Conservation (phyloP, 2,113 vertebrate species). For the Pleuronectes platessa region DNA sequence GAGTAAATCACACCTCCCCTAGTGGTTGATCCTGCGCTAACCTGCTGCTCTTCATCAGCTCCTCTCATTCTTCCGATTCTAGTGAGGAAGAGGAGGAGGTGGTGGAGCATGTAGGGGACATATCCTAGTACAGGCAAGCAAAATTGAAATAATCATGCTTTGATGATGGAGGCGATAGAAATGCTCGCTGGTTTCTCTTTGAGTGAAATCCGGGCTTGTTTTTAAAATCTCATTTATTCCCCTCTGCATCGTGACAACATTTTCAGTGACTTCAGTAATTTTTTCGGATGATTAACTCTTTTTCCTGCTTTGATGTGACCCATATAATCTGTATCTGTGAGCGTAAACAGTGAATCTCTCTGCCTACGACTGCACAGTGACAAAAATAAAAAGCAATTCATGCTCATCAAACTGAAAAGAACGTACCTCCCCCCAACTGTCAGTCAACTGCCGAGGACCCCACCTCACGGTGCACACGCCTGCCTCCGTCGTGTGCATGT, state of each 20-base stretch:
- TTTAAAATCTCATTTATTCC: background rate
- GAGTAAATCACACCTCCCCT: background rate
- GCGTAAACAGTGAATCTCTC: background rate
- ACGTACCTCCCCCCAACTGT: constrained; percentile 7
- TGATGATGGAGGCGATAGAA: constrained; percentile 16
- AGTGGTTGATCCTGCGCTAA: constrained; percentile 25
- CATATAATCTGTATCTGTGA: constrained; percentile 15
- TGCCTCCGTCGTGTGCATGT: constrained; percentile 3
- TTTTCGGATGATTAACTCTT: constrained; percentile 6
- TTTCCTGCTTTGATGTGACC: background rate
- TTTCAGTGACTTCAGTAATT: background rate
- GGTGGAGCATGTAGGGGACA: background rate
- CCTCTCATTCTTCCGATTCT: constrained; percentile 5
- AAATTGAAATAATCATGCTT: background rate
- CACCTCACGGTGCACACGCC: constrained; percentile 32
- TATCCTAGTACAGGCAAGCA: background rate
- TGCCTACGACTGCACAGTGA: background rate
- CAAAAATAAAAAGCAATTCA: too few species aligned
- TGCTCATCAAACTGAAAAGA: background rate
- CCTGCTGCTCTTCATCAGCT: constrained; percentile 13
- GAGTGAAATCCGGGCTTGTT: background rate
- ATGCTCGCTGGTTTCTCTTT: background rate
- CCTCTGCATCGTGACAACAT: constrained; percentile 14
- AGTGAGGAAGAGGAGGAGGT: constrained; percentile 2
- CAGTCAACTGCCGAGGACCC: constrained; percentile 30